Evolutionary conservation across 2,797 vertebrate species (phyloP), one percentile per base, ranked within the genome.

Genomic region (Cirrhinus molitorella): DNA sequence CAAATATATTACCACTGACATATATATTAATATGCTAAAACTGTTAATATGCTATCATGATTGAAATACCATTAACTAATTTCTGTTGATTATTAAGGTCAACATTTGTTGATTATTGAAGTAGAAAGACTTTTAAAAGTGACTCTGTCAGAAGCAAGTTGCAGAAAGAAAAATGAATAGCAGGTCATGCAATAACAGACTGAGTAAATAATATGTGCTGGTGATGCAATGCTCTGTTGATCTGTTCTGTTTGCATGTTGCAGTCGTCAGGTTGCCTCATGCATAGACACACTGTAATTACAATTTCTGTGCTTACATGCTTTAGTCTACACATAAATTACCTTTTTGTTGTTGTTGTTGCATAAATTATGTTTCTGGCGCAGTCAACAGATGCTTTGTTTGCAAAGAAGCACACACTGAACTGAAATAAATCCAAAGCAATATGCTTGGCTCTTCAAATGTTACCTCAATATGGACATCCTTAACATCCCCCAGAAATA

Each of bases 341-440:
- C 13, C 8, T 34, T 34, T 79, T 51, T 66, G 37, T 63, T 34
- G 17, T 43, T 59, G 14, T 37, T 81, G 21, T 49, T 16, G 6
- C 19, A 21, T 74, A 74, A 28, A 67, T 75, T n/a, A 67, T 55
- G 19, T 75, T 53, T 65, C 71, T 75, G 59, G 80, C 12, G 1
- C 34, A 55, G 31, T 53, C 45, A 21, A 21, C 45, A 53, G n/a
- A 82, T 43, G 59, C 47, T 83, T 75, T 40, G n/a, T 75, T 82
- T 81, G 71, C 16, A 51, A n/a, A 65, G 70, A 51, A 51, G 31
- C 80, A 81, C 80, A 81, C 45, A 51, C 47, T 75, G 23, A 67
- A 75, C 55, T 61, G 45, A 75, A 49, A 47, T 66, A 34, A 53
- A 57, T 74, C 59, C 70, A 74, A 43, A 47, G n/a, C 65, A 53